Percentiles rank a stretch among this genome's conserved stretches.
These are phyloP conservation scores for Agrochola lychnidis DNA, from an alignment of 2,888 invertebrate genomes.

Conservation along the genomic window DNA sequence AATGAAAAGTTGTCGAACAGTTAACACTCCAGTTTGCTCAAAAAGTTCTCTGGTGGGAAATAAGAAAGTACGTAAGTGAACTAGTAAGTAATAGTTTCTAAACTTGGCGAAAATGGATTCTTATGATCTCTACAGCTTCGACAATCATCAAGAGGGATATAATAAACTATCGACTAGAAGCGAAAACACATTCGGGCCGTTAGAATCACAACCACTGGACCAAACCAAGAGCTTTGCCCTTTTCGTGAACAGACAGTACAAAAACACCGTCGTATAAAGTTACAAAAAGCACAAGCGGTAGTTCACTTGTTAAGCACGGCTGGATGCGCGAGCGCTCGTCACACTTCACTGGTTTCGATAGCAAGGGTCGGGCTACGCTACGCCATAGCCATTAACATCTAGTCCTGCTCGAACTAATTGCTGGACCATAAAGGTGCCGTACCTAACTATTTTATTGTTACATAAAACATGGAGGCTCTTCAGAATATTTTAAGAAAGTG, in stretches of 20 bases:
- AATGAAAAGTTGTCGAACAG: too few species aligned
- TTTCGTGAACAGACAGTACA: constrained; percentile 20
- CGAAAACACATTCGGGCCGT: neutral
- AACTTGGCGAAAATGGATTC: neutral
- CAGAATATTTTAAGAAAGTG: neutral
- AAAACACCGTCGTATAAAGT: constrained; percentile 35
- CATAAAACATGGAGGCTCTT: neutral
- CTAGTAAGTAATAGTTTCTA: too few species aligned
- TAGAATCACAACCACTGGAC: constrained; percentile 1
- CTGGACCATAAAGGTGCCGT: constrained; percentile 26
- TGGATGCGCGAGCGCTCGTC: constrained; percentile 63
- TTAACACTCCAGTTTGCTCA: too few species aligned
- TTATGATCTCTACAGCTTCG: neutral
- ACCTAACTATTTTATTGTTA: neutral
- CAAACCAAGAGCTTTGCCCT: constrained; percentile 7
- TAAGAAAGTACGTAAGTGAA: too few species aligned
- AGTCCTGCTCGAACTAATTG: constrained; percentile 55
- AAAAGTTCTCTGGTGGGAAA: too few species aligned
- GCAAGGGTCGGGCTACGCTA: constrained; percentile 56
- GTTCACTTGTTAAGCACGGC: constrained; percentile 49
- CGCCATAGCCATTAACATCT: constrained; percentile 18
- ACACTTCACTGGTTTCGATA: constrained; percentile 58
- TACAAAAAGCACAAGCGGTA: constrained; percentile 51
- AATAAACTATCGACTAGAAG: neutral
- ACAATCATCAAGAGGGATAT: neutral